Evolutionary conservation across 2,797 vertebrate genomes (phyloP).

Genomic region (Denticeps clupeoides): DNA sequence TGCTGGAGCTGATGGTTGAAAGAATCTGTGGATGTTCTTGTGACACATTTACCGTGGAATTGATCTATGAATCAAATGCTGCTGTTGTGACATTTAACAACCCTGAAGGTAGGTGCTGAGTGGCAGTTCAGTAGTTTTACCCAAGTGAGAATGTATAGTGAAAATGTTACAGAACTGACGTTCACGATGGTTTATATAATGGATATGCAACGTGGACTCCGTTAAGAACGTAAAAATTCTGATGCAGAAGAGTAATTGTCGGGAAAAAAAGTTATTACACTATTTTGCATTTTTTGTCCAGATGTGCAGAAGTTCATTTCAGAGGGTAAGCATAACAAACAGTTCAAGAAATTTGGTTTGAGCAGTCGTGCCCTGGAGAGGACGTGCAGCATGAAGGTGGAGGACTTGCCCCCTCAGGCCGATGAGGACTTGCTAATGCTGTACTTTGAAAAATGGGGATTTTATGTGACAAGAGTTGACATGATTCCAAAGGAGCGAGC

Average conservation of each 20-base stretch:
- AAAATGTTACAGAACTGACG: too few species aligned
- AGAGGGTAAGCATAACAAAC: slow-evolving; percentile 30
- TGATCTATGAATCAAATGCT: slow-evolving; percentile 35
- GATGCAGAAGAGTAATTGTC: background rate
- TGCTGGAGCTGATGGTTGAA: slow-evolving; percentile 48
- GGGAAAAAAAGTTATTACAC: background rate
- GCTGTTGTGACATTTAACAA: slow-evolving; percentile 43
- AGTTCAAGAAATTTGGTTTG: slow-evolving; percentile 41
- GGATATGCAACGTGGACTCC: too few species aligned
- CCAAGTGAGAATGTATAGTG: background rate
- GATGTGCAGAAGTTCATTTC: slow-evolving; percentile 47
- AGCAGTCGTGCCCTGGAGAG: slow-evolving; percentile 46
- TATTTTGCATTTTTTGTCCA: slow-evolving; percentile 10
- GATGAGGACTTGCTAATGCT: slow-evolving; percentile 46
- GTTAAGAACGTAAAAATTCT: too few species aligned
- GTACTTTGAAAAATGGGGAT: slow-evolving; percentile 68
- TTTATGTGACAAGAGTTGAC: slow-evolving; percentile 21
- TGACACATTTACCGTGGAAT: slow-evolving; percentile 36
- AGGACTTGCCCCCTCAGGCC: slow-evolving; percentile 50
- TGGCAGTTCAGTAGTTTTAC: background rate
- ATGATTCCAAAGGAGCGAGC: slow-evolving; percentile 59
- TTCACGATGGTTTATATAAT: too few species aligned
- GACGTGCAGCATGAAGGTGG: slow-evolving; percentile 56
- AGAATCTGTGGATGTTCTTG: slow-evolving; percentile 29
- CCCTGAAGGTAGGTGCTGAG: slow-evolving; percentile 29